Base-by-base conservation (phyloP, 2,797 vertebrate genomes). In the Perodicticus potto region DNA sequence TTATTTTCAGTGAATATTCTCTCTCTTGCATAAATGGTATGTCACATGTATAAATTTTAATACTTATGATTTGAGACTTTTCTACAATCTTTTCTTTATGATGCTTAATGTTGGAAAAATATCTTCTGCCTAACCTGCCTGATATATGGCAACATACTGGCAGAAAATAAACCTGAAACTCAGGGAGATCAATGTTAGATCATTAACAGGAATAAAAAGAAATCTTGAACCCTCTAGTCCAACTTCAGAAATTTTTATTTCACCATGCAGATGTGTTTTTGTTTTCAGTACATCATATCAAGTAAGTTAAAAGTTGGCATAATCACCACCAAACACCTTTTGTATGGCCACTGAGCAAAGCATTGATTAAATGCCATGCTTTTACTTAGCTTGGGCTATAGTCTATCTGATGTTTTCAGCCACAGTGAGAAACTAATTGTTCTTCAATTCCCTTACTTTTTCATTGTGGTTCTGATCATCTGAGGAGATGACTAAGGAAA, bases 121-220 rank as follows among this genome's bases (percentile, higher is more conserved):
- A 74, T 34, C 17, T n/a, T 86, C 63, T 94, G 91, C 37, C 53
- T 65, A 59, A 59, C n/a, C 22, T 94, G 27, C 37, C 43, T 45
- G 57, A 40, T 88, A 80, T 70, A 84, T 92, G 49, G 12, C 19
- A 25, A 67, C 13, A 59, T 78, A 27, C 40, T 78, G 22, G 32
- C 40, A 92, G 53, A 88, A 86, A 86, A 95, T 88, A 86, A 94
- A 78, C 23, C 29, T 72, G 27, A 73, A 91, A 67, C 43, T 88
- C 23, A 45, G 43, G 22, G n/a, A 59, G 40, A 3, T 20, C 93
- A 61, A 88, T 32, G 29, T 91, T 91, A 70, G 72, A 78, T 93
- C 85, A 86, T 34, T 93, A 86, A 89, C 6, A 80, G 65, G 61
- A 84, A 80, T 83, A 63, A 57, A 93, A 94, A 83, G 45, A 86